A percentile compares a stretch with the other conserved stretches of the same genome.
phyloP scores from a whole-genome alignment of 2,797 vertebrate species.

The Chelon labrosus region DNA sequence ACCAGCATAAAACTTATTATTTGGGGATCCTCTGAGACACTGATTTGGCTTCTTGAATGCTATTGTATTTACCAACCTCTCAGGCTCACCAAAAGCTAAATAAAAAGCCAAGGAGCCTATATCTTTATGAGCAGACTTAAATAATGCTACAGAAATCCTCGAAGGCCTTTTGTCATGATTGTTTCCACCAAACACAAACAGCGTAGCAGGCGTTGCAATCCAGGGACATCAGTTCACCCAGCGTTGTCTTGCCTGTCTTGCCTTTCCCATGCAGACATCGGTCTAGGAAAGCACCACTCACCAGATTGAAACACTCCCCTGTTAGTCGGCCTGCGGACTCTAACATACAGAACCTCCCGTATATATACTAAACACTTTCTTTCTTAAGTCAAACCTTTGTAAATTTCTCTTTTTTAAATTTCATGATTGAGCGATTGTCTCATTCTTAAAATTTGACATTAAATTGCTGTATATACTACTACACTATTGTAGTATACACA shows the following conservation, averaged over 20 bases:
- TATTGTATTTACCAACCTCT: constrained; percentile 45
- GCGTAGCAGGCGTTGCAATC: constrained; percentile 14
- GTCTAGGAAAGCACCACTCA: constrained; percentile 35
- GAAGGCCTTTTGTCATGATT: constrained; percentile 45
- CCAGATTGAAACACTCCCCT: constrained; percentile 50
- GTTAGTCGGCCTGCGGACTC: constrained; percentile 63
- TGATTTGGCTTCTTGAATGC: constrained; percentile 52
- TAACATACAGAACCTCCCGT: constrained; percentile 76
- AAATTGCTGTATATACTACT: constrained; percentile 78
- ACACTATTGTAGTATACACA: constrained; percentile 77
- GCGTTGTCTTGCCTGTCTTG: constrained; percentile 8
- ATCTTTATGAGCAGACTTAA: constrained; percentile 33
- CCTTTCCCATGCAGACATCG: constrained; percentile 27
- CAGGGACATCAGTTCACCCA: not conserved
- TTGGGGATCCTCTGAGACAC: constrained; percentile 45
- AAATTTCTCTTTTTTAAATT: constrained; percentile 73
- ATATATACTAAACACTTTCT: constrained; percentile 75
- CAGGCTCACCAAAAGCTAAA: constrained; percentile 28
- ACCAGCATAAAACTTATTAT: constrained; percentile 29
- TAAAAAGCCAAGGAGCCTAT: constrained; percentile 23
- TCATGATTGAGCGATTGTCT: constrained; percentile 88
- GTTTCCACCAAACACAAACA: constrained; percentile 39
- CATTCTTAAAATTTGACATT: constrained; percentile 83
- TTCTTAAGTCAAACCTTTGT: constrained; percentile 69
- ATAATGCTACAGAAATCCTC: constrained; percentile 29